These are phyloP conservation scores for Drosophila kokeensis DNA, from an alignment of 2,888 invertebrate genomes.

Conservation along the genomic window DNA sequence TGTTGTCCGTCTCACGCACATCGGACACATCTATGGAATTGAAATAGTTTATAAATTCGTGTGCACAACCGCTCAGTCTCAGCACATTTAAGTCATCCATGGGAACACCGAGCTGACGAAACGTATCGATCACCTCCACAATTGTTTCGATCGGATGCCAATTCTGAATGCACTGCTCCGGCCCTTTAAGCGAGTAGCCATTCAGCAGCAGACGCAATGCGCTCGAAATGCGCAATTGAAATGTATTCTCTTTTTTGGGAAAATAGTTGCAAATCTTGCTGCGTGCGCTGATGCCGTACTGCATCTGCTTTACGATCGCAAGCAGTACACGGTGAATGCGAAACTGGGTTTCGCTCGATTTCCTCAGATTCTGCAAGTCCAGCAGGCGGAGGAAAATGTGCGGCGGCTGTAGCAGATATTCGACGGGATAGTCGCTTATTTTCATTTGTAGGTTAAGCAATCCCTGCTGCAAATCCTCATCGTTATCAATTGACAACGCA, in stretches of 20 bases:
- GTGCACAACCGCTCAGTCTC: slow-evolving; percentile 43
- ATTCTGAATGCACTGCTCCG: slow-evolving; percentile 33
- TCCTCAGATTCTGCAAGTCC: slow-evolving; percentile 49
- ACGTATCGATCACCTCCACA: slow-evolving; percentile 43
- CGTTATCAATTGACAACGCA: slow-evolving; percentile 18
- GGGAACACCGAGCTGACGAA: slow-evolving; percentile 6
- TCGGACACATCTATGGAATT: not conserved
- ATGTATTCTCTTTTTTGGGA: not conserved
- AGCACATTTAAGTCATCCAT: slow-evolving; percentile 34
- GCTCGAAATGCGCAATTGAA: slow-evolving; percentile 65
- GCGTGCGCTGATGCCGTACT: slow-evolving; percentile 63
- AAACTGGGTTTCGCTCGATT: slow-evolving; percentile 35
- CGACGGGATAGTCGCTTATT: slow-evolving; percentile 83
- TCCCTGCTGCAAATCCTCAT: slow-evolving; percentile 65
- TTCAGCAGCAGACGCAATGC: slow-evolving; percentile 66
- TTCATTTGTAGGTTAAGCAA: slow-evolving; percentile 76
- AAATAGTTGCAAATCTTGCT: slow-evolving; percentile 51
- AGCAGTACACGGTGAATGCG: slow-evolving; percentile 63
- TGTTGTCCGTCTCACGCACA: not conserved
- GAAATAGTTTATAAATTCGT: slow-evolving; percentile 39
- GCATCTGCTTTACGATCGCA: slow-evolving; percentile 62
- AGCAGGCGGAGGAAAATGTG: slow-evolving; percentile 78
- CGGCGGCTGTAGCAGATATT: slow-evolving; percentile 83
- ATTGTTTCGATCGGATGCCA: slow-evolving; percentile 53
- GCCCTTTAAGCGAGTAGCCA: slow-evolving; percentile 47